Evolutionary conservation across 2,113 vertebrate species (phyloP).

Genomic region (Lamprologus tigripictilis): DNA sequence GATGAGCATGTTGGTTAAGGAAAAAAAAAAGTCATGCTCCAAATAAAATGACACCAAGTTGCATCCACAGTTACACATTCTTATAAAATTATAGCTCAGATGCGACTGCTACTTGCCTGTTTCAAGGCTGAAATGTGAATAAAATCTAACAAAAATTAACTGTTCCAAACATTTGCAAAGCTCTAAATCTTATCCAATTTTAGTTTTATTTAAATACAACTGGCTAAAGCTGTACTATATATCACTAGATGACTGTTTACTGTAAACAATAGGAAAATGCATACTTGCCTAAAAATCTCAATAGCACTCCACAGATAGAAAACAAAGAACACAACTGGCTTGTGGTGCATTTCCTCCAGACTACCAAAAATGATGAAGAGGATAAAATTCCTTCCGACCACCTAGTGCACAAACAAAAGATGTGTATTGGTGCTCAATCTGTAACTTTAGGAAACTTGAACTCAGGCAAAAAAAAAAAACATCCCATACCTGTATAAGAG

Average conservation of each 20-base stretch:
- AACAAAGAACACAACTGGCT: constrained; percentile 88
- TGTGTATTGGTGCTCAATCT: neutral
- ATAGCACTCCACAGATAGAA: constrained; percentile 87
- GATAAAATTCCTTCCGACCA: constrained; percentile 86
- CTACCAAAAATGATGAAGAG: constrained; percentile 88
- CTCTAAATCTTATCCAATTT: neutral
- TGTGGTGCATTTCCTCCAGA: constrained; percentile 88
- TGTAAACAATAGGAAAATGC: neutral
- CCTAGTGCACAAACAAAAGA: constrained; percentile 52
- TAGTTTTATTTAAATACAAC: neutral
- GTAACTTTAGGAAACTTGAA: neutral
- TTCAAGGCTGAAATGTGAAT: neutral
- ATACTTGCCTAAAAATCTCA: constrained; percentile 85
- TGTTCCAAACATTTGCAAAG: neutral
- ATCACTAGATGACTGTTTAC: neutral
- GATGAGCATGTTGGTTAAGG: neutral
- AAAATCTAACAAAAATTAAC: neutral
- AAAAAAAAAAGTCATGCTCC: neutral
- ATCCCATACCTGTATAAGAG: constrained; percentile 79
- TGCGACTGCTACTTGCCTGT: neutral
- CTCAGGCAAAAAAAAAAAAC: neutral
- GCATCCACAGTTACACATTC: neutral
- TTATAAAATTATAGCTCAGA: neutral
- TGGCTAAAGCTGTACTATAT: neutral
- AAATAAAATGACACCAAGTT: neutral